Percentiles rank a stretch among this genome's conserved stretches.
Evolutionary conservation across 92 coral and sea anemone genomes (phyloP).

Genomic region (Pocillopora meandrina): DNA sequence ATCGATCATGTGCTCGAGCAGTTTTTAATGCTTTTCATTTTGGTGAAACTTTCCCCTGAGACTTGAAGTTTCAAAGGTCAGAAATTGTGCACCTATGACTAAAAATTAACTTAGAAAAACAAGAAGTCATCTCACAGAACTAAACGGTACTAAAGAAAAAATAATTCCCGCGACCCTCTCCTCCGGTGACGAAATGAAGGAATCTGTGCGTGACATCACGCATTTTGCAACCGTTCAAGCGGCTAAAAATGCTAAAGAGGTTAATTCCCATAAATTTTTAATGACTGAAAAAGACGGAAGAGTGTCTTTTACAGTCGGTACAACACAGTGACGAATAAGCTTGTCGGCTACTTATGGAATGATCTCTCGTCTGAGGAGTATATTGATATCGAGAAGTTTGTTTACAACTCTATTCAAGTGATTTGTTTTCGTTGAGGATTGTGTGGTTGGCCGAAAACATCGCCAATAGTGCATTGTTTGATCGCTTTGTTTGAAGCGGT

Average conservation of each 20-base stretch:
- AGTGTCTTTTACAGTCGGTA: background rate
- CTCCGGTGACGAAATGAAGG: background rate
- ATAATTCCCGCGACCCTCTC: conserved; percentile 13
- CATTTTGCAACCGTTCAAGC: conserved; percentile 32
- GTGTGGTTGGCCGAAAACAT: background rate
- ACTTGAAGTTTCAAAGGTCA: background rate
- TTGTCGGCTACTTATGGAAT: background rate
- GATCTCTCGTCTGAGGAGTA: background rate
- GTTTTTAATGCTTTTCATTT: conserved; percentile 9
- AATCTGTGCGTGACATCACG: conserved; percentile 53
- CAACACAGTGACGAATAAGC: conserved; percentile 3
- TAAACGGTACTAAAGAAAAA: background rate
- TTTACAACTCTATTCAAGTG: conserved; percentile 30
- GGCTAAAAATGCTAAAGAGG: conserved; percentile 32
- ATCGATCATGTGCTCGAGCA: conserved; percentile 18
- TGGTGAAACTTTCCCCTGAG: conserved; percentile 8
- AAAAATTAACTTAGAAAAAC: background rate
- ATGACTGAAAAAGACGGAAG: conserved; percentile 34
- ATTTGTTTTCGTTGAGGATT: conserved; percentile 9
- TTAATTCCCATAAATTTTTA: conserved; percentile 36
- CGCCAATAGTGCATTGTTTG: conserved; percentile 22
- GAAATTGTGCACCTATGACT: too few relatives aligned
- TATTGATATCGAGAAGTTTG: conserved; percentile 36
- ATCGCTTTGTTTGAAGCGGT: conserved; percentile 63
- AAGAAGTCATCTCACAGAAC: background rate